A percentile compares a stretch with the other conserved stretches of the same genome.
Evolutionary conservation across 2,888 invertebrate species (phyloP).

Genomic region (Sipha maydis): DNA sequence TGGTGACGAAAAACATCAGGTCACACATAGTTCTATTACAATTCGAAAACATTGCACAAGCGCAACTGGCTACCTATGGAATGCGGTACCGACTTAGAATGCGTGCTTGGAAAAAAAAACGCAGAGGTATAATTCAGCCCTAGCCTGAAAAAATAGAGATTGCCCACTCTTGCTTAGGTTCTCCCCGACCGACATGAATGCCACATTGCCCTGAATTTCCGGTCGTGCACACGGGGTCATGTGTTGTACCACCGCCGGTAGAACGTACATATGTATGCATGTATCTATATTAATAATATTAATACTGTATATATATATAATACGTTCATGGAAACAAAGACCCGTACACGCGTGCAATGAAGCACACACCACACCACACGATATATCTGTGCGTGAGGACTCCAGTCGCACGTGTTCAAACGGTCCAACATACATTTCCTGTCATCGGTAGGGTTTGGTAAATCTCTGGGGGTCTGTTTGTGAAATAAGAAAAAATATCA

Average conservation of each 20-base stretch:
- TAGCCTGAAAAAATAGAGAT: background rate
- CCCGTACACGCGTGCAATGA: background rate
- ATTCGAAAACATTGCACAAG: no score
- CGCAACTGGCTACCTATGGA: no score
- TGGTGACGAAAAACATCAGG: no score
- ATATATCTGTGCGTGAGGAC: constrained; percentile 2
- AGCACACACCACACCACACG: background rate
- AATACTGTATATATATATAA: background rate
- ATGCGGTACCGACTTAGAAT: no score
- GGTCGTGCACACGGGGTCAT: constrained; percentile 48
- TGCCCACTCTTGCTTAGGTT: background rate
- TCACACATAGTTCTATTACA: no score
- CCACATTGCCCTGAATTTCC: constrained; percentile 27
- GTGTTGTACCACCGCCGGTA: constrained; percentile 32
- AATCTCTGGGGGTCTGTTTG: constrained; percentile 30
- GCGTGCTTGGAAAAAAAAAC: background rate
- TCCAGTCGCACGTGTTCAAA: constrained; percentile 18
- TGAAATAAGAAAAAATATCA: background rate
- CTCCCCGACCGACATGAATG: background rate
- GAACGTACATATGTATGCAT: background rate
- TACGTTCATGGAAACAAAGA: constrained; percentile 13
- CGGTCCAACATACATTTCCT: background rate
- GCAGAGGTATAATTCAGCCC: background rate
- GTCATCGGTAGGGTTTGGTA: background rate
- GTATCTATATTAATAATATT: background rate